Evolutionary conservation across 2,113 vertebrate genomes (phyloP).

Genomic region (Daubentonia madagascariensis): DNA sequence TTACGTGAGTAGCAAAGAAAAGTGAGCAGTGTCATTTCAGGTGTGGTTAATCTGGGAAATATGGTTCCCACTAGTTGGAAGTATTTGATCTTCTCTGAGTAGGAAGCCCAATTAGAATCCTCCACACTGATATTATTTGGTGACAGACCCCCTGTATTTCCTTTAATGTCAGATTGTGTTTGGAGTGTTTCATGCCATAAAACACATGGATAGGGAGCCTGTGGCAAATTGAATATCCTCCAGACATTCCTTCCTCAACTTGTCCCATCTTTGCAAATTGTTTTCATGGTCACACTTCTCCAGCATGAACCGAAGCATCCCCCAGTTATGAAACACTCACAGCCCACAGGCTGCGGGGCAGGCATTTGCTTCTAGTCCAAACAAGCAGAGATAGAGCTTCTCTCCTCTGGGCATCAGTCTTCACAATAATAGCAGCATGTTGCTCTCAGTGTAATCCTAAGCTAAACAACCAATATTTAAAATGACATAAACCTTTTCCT

Average conservation of each 20-base stretch:
- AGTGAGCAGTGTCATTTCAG: neutral
- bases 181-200: conserved; percentile 7
- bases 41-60: neutral
- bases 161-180: conserved; percentile 46
- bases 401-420: conserved; percentile 24
- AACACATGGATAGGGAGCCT: conserved; percentile 58
- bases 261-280: conserved; percentile 5
- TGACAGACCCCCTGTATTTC: conserved; percentile 14
- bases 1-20: neutral
- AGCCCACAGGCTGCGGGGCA: conserved; percentile 15
- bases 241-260: conserved; percentile 31
- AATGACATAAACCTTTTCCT: conserved; percentile 54
- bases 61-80: neutral
- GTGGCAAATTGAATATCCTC: neutral
- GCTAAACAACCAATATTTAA: conserved; percentile 55
- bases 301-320: conserved; percentile 27
- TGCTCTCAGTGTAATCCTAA: conserved; percentile 32
- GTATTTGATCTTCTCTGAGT: neutral
- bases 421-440: neutral
- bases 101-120: neutral
- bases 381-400: conserved; percentile 5
- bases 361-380: conserved; percentile 38
- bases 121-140: neutral
- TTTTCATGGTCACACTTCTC: neutral
- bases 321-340: conserved; percentile 35